Base-by-base conservation (phyloP, 2,797 vertebrate genomes). In the Cryptoprocta ferox region DNA sequence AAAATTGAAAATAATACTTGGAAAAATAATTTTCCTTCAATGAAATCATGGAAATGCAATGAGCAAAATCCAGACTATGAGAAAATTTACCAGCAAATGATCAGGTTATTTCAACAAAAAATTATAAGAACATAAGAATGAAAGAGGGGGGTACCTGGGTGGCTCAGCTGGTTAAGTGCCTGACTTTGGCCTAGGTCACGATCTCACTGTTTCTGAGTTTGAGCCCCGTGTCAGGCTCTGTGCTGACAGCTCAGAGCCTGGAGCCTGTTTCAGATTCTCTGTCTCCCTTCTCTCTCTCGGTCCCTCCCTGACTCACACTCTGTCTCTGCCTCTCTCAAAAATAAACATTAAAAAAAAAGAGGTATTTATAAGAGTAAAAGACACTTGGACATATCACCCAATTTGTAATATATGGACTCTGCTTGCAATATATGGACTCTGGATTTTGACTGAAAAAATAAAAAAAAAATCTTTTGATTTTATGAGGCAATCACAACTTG, bases 91-190 rank as follows among this genome's bases (percentile, higher is more conserved):
- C 53, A 84, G 35, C 2, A 76, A 75, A 59, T 50, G 9, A 78
- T 84, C 50, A 48, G 28, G 59, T 42, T 84, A 56, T 79, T 79
- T 89, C 37, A 96, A 92, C 53, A 28, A 70, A 81, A 79, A 94
- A 78, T 48, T 89, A 4, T 16, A 89, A 71, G 42, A 79, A 78
- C 28, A 15, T 26, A 63, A 39, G 8, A 50, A 53, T 1, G 21
- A 15, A 85, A 89, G 21, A 59, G 56, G 21, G 56, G 56, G 56
- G 56, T 21, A 1, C 19, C 56, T 9, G 56, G 21, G 21, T 59
- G 56, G 56, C 56, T 59, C 56, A 59, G 21, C 19, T 24, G 21
- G 56, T 21, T 24, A 59, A 59, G 56, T 9, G 21, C 9, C 1
- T 7, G 8, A 59, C 56, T 59, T 59, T 21, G 21, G 56, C 56